Evolutionary conservation across 2,113 vertebrate genomes (phyloP), one percentile per base, ranked within the genome.

Genomic region (Plotosus lineatus): DNA sequence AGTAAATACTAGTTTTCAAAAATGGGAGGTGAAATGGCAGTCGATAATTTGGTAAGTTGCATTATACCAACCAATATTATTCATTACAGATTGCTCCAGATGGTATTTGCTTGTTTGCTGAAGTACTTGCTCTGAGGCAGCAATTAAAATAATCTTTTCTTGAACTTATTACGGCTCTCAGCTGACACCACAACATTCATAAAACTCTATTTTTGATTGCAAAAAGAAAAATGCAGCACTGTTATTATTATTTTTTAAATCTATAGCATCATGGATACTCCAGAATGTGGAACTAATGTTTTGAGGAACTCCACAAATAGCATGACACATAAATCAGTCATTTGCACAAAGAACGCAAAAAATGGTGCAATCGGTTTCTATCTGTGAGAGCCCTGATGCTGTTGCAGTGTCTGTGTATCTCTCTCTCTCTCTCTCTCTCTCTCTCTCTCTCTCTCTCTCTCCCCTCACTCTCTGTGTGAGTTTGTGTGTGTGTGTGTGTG

Each of bases 401-500:
- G 38, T 36, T 51, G 28, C 36, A 28, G n/a, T n/a, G n/a, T n/a
- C n/a, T n/a, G n/a, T n/a, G n/a, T n/a, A n/a, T n/a, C n/a, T n/a
- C n/a, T n/a, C n/a, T n/a, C n/a, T n/a, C n/a, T n/a, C n/a, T n/a
- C n/a, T n/a, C n/a, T n/a, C n/a, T n/a, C n/a, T n/a, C n/a, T n/a
- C n/a, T n/a, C n/a, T n/a, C n/a, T n/a, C n/a, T n/a, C n/a, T n/a
- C n/a, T n/a, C n/a, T n/a, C n/a, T n/a, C n/a, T n/a, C n/a, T n/a
- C n/a, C n/a, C n/a, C n/a, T n/a, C n/a, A n/a, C n/a, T n/a, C n/a
- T n/a, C n/a, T n/a, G n/a, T n/a, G n/a, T n/a, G n/a, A n/a, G n/a
- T n/a, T n/a, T n/a, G n/a, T n/a, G n/a, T n/a, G n/a, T 53, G 71
- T 31, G 44, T 71, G 42, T n/a, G 15, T 51, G 46, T 75, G 36